phyloP scores from a whole-genome alignment of 2,113 vertebrate species.

The Ardeotis arabs region DNA sequence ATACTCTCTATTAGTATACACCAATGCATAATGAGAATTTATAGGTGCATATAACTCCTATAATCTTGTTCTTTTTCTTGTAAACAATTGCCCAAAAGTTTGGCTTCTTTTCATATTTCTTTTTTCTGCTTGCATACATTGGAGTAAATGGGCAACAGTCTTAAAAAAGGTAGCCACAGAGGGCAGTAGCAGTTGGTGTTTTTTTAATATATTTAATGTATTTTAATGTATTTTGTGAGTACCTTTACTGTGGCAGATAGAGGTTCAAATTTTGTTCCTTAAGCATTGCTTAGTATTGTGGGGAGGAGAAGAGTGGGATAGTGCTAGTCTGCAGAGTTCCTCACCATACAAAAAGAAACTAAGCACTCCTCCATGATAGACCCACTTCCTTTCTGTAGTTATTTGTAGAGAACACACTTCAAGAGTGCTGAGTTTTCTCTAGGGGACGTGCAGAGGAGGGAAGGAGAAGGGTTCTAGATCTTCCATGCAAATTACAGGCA shows the following conservation, averaged over 20 bases:
- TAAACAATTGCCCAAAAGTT: background rate
- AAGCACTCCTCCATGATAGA: background rate
- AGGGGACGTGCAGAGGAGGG: background rate
- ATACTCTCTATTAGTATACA: background rate
- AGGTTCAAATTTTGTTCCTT: background rate
- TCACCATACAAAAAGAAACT: background rate
- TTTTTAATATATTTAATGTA: too few species aligned
- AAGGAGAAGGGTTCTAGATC: background rate
- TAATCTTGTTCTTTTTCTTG: background rate
- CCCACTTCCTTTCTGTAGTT: background rate
- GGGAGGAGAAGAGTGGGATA: background rate
- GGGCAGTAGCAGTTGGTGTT: background rate
- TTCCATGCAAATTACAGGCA: background rate
- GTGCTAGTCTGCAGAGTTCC: background rate
- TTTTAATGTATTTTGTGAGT: background rate
- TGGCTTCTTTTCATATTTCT: background rate
- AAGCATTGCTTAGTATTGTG: background rate
- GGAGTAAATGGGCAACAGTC: background rate
- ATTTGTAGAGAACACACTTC: background rate
- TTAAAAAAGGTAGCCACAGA: conserved; percentile 14
- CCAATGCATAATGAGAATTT: background rate
- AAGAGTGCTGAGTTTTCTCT: background rate
- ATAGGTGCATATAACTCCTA: background rate
- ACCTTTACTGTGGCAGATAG: background rate
- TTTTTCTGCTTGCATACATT: background rate